Conservation (phyloP, 2,888 invertebrate species). For the Melanostoma mellinum region DNA sequence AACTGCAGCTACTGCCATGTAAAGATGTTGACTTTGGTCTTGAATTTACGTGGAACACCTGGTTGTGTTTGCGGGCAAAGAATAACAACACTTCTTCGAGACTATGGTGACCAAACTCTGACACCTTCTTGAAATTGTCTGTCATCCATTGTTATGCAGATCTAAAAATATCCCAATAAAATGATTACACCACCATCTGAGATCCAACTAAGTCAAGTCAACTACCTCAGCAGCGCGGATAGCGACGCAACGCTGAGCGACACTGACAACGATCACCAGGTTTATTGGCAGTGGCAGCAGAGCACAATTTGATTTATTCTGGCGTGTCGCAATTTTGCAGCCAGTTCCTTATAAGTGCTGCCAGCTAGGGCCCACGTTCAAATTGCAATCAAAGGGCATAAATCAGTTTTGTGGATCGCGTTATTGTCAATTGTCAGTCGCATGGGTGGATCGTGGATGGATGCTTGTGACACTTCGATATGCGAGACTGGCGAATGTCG, state of each 20-base stretch:
- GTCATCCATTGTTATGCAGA: constrained; percentile 50
- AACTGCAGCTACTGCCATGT: constrained; percentile 25
- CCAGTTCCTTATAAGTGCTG: constrained; percentile 1
- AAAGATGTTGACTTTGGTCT: constrained; percentile 43
- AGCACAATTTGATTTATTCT: constrained; percentile 47
- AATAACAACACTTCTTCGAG: constrained; percentile 16
- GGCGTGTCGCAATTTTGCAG: constrained; percentile 13
- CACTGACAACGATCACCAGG: constrained; percentile 24
- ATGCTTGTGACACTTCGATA: constrained; percentile 42
- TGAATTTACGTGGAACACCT: constrained; percentile 59
- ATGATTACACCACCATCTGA: constrained; percentile 22
- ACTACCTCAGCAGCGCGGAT: constrained; percentile 35
- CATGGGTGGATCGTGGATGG: constrained; percentile 58
- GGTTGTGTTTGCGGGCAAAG: constrained; percentile 13
- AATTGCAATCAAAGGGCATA: constrained; percentile 34
- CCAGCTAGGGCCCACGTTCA: constrained; percentile 18
- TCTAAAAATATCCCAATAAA: constrained; percentile 35
- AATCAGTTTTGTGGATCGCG: constrained; percentile 49
- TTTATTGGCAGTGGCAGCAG: constrained; percentile 44
- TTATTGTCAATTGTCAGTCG: constrained; percentile 35
- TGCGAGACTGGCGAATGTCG: background rate
- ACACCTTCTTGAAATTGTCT: constrained; percentile 11
- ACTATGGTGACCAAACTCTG: constrained; percentile 15
- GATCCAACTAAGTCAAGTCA: constrained; percentile 41
- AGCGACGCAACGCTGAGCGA: background rate